Evolutionary conservation across 1,140 invertebrate genomes (phyloP).

Genomic region (Lasioglossum albipes): DNA sequence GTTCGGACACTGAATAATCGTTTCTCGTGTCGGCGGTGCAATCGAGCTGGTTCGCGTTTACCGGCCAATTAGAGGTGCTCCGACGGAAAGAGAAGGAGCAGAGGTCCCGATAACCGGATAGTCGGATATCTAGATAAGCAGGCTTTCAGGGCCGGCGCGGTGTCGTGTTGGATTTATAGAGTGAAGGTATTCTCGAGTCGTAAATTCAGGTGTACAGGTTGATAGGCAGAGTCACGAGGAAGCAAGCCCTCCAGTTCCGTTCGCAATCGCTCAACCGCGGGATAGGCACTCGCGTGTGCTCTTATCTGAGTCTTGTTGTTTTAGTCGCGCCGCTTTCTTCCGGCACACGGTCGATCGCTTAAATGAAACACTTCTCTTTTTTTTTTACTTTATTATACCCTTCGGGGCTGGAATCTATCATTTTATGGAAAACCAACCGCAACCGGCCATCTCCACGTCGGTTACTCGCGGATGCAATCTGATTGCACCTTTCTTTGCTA

Average conservation of each 20-base stretch:
- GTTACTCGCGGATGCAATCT: too few species aligned
- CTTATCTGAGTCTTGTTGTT: constrained; percentile 23
- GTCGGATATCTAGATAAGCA: constrained; percentile 48
- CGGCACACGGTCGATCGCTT: not conserved
- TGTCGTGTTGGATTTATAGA: constrained; percentile 46
- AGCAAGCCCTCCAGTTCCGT: constrained; percentile 41
- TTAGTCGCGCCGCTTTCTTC: constrained; percentile 26
- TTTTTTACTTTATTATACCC: too few species aligned
- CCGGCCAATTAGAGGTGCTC: constrained; percentile 35
- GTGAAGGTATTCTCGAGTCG: constrained; percentile 46
- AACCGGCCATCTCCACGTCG: too few species aligned
- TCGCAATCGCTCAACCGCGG: constrained; percentile 41
- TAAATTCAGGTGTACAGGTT: constrained; percentile 44
- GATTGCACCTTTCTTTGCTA: too few species aligned
- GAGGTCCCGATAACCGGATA: constrained; percentile 41
- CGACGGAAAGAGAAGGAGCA: constrained; percentile 35
- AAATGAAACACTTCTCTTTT: not conserved
- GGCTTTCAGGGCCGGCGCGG: constrained; percentile 22
- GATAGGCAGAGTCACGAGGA: constrained; percentile 44
- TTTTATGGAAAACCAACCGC: not conserved
- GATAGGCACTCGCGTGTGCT: constrained; percentile 25
- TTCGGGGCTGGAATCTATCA: not conserved
- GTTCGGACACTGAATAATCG: constrained; percentile 26
- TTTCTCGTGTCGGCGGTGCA: constrained; percentile 22
- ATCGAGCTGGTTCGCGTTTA: constrained; percentile 28